phyloP scores from a whole-genome alignment of 1,140 invertebrate species.

The Charaxes varanes region DNA sequence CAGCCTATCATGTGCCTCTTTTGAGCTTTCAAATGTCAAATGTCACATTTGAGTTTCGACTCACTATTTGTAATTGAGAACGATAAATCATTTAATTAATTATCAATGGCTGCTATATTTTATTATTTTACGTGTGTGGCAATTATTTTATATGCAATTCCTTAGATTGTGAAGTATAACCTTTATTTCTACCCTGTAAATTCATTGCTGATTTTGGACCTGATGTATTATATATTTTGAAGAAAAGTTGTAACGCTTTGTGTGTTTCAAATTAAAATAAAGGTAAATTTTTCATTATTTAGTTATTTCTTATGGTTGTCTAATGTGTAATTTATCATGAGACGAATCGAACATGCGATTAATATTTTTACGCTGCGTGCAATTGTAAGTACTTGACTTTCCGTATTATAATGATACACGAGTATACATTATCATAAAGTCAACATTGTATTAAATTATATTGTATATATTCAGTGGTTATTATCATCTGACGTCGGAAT shows the following conservation, averaged over 20 bases:
- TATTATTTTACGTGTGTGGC: conserved; percentile 28
- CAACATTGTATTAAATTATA: conserved; percentile 12
- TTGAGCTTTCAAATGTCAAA: conserved; percentile 5
- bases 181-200: no score
- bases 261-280: conserved; percentile 6
- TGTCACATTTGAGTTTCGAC: conserved; percentile 15
- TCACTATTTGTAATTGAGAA: conserved; percentile 24
- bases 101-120: conserved; percentile 36
- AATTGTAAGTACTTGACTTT: conserved; percentile 1
- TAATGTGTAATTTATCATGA: conserved; percentile 26
- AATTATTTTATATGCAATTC: conserved; percentile 22
- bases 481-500: conserved; percentile 9
- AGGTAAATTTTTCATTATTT: conserved; percentile 33
- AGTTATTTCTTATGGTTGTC: conserved; percentile 16
- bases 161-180: no score
- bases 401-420: not conserved
- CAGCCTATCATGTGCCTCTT: conserved; percentile 2
- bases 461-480: conserved; percentile 8
- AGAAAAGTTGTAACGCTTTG: not conserved
- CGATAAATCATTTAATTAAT: conserved; percentile 18
- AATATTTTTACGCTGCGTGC: conserved; percentile 7
- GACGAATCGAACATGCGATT: conserved; percentile 34
- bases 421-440: conserved; percentile 10
- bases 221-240: not conserved
- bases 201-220: conserved; percentile 1